Conservation (phyloP, 2,113 vertebrate species). For the Epinephelus lanceolatus region DNA sequence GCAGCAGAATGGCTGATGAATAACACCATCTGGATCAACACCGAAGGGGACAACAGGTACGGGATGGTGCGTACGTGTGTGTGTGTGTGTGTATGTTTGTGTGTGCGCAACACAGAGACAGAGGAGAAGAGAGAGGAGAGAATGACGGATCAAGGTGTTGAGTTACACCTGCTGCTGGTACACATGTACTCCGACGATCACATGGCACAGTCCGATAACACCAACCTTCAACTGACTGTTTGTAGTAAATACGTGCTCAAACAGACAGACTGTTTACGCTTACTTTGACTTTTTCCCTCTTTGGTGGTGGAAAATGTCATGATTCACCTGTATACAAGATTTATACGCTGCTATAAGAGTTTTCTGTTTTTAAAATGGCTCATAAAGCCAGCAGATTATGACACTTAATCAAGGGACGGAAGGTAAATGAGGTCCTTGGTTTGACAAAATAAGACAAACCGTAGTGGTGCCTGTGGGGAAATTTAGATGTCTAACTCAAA, state of each 20-base stretch:
- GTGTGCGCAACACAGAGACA: background rate
- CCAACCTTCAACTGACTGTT: slow-evolving; percentile 49
- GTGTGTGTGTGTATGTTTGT: background rate
- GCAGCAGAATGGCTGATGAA: slow-evolving; percentile 66
- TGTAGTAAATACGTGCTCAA: slow-evolving; percentile 50
- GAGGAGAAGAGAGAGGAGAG: background rate
- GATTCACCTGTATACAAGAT: background rate
- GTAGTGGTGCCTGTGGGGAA: background rate
- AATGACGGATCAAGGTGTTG: slow-evolving; percentile 52
- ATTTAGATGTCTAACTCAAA: slow-evolving; percentile 1
- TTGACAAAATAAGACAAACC: background rate
- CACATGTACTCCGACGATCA: slow-evolving; percentile 60
- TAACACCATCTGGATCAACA: slow-evolving; percentile 74
- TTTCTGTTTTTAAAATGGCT: background rate
- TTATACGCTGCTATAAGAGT: background rate
- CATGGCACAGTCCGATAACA: slow-evolving; percentile 51
- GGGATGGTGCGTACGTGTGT: slow-evolving; percentile 17
- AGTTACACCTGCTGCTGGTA: slow-evolving; percentile 67
- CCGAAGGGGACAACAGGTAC: slow-evolving; percentile 53
- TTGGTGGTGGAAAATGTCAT: background rate
- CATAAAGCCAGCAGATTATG: background rate
- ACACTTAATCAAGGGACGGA: background rate
- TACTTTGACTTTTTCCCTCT: background rate
- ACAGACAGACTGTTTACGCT: background rate
- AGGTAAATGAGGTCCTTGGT: background rate